A percentile compares a stretch with the other conserved stretches of the same genome.
Evolutionary conservation across 2,113 vertebrate genomes (phyloP).

Genomic region (Ammospiza nelsoni): DNA sequence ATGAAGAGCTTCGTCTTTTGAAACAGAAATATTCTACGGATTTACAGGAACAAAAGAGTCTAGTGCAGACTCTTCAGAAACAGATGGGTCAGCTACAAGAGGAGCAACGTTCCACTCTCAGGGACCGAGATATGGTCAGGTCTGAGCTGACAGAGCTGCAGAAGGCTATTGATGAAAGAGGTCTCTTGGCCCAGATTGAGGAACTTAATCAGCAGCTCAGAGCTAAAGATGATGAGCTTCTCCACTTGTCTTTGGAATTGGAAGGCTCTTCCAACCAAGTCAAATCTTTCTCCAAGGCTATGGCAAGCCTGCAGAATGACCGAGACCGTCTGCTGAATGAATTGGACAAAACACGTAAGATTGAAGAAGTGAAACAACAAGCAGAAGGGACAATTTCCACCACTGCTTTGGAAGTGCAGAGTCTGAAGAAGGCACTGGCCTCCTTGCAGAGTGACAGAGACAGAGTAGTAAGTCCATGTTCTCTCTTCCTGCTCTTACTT

Average conservation of each 20-base stretch:
- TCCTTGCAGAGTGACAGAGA: slow-evolving; percentile 92
- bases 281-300: slow-evolving; percentile 73
- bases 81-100: slow-evolving; percentile 60
- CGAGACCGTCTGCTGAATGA: slow-evolving; percentile 68
- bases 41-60: slow-evolving; percentile 41
- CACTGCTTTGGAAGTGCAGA: slow-evolving; percentile 81
- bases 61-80: slow-evolving; percentile 37
- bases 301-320: slow-evolving; percentile 77
- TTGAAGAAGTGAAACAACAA: slow-evolving; percentile 64
- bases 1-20: slow-evolving; percentile 70
- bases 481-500: not conserved
- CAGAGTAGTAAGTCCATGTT: slow-evolving; percentile 82
- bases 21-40: slow-evolving; percentile 61
- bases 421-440: slow-evolving; percentile 89
- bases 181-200: slow-evolving; percentile 44
- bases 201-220: slow-evolving; percentile 63
- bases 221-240: slow-evolving; percentile 71
- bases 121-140: slow-evolving; percentile 18
- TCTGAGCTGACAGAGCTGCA: slow-evolving; percentile 52
- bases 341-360: slow-evolving; percentile 41
- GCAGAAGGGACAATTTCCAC: slow-evolving; percentile 19
- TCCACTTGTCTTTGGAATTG: slow-evolving; percentile 70
- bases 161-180: slow-evolving; percentile 29
- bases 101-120: not conserved
- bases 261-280: slow-evolving; percentile 76